Base-by-base conservation (phyloP, 2,797 vertebrate species). In the Tiaroga cobitis region DNA sequence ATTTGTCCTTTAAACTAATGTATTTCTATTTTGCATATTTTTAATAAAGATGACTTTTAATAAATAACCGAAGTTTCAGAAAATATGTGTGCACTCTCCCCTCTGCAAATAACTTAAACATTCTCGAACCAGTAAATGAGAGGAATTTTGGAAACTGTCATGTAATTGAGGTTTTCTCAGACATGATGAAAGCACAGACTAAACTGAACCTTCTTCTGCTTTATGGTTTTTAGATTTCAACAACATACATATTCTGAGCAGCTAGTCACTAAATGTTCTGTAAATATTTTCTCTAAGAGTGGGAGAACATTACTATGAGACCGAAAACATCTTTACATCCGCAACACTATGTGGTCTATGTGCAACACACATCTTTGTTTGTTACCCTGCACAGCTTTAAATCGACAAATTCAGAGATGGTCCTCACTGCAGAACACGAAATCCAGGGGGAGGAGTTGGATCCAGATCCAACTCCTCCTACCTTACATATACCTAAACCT, bases 1-100 rank as follows among this genome's bases (percentile, higher is more conserved):
- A 97, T 97, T 97, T 95, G 95, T 97, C 94, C 95, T 94, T 95
- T 94, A 93, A 93, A 96, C 94, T 89, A 86, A 87, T 85, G 82
- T 88, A 84, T 76, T 88, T 87, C 80, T 90, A 88, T 88, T 90
- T 89, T 88, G 89, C 90, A 18, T 87, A 85, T 84, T 89, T 91
- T 87, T 83, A 93, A 93, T 94, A 93, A 94, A 93, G 89, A 91
- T 3, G 69, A 85, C 51, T 80, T 82, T 61, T 46, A 67, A 78
- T 49, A 84, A 87, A 77, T 37, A 77, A 80, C 4, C 16, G 54
- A 56, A 13, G 51, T 49, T 84, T 72, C 15, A 65, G 2, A 29
- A 59, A 26, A 26, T 13, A 39, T 69, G 34, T 39, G 34, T 6
- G 21, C 19, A 37, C 8, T 39, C 24, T 8, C 43, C 8, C 18